Evolutionary conservation across 2,797 vertebrate species (phyloP), one percentile per base, ranked within the genome.

Genomic region (Enteromius viviparus): DNA sequence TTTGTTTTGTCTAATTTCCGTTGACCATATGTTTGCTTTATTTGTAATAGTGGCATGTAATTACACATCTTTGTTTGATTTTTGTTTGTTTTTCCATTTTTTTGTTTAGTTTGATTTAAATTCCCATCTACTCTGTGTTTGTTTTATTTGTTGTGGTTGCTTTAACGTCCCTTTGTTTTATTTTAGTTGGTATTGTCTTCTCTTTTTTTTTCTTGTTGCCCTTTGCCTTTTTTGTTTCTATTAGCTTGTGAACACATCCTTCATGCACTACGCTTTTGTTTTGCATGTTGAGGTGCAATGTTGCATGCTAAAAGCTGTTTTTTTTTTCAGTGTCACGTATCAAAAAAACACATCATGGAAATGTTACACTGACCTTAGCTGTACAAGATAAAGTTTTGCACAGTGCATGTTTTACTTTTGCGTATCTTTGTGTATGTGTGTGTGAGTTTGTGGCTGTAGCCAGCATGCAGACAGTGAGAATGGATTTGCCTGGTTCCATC

Each of bases 401-500:
- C 40, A 29, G 49, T 51, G 58, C 47, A 29, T 70, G 51, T 53
- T 58, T 62, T 8, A 34, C 21, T 29, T 79, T 62, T 74, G 58
- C 5, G n/a, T 58, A 3, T 75, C 5, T 82, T 40, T 29, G 11
- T 37, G 58, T 81, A 42, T 78, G 42, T 76, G n/a, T 83, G 21
- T 78, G 34, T 40, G 14, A 58, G 62, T 77, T 64, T 66, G 19
- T 62, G 21, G 14, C 42, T 21, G 80, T 83, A 45, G 5, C 69
- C 88, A 86, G 89, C 85, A 53, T 92, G 89, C 89, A 32, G 88
- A 78, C 72, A 49, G 86, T 80, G 32, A 3, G 42, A 60, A 81
- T 53, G 51, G 11, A 81, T 78, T 82, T 70, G 37, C 86, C 75
- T 60, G 34, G 78, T 85, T 21, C 86, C 66, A 49, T 78, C 84